Evolutionary conservation across 37 sponge, comb jelly and placozoan genomes (phyloP), one percentile per base, ranked within the genome.

Genomic region (Beroe forskalii): DNA sequence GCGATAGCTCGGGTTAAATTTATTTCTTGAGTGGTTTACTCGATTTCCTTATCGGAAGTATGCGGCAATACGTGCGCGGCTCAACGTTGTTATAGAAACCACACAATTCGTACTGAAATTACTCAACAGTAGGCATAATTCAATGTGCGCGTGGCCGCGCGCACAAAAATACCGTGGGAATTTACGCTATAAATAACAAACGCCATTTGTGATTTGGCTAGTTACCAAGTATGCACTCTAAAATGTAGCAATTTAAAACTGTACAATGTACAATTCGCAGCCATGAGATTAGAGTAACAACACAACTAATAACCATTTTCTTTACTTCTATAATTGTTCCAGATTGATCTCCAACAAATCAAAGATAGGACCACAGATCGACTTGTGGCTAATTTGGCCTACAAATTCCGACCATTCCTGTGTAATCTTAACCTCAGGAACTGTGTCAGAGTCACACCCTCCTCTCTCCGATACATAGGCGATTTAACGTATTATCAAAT

Each of bases 341-440:
- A 92, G 92, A 62, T 92, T 22, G 92, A 94, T 55, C 75, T 94
- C 32, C 67, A 55, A 20, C 89, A 90, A 17, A 62, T 92, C 0
- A 48, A 80, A 27, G 55, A 44, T 91, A 41, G 48, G 31, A 89
- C 95, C 0, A 93, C 90, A 32, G 95, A 96, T 89, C 23, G 35
- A 24, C 91, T 67, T 25, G 90, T 96, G 3, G 20, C 67, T 32
- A 92, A 91, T 31, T 19, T 96, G 43, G 40, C 93, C n/a, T 67
- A 91, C 62, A 94, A 93, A 90, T 95, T 92, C 67, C 93, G 96
- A 0, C 93, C 96, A 0, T 92, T 93, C 48, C 93, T 98, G 19
- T 94, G 95, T 39, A 95, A 95, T 67, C 92, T 98, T 41, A 94
- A 92, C 62, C 89, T 98, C 27, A 67, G 95, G 22, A 94, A 94